Conservation (phyloP, 2,888 invertebrate genomes). For the Drosophila pseudotakahashii region DNA sequence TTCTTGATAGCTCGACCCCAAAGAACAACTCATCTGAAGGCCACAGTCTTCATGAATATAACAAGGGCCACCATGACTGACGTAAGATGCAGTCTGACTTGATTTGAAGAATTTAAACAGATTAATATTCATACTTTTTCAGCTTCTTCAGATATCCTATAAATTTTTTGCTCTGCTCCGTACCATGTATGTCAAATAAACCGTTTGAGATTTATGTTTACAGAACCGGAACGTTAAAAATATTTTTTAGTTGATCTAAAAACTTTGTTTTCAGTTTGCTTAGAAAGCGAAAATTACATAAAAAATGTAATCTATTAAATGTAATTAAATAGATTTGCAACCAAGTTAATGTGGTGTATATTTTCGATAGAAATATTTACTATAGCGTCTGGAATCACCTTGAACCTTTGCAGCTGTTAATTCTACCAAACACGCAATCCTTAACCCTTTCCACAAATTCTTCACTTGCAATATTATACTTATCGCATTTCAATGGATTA, state of each 20-base stretch:
- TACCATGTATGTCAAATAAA: slow-evolving; percentile 73
- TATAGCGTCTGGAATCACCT: not conserved
- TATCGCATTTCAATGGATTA: not conserved
- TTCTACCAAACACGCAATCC: not conserved
- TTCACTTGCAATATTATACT: not conserved
- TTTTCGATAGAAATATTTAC: not conserved
- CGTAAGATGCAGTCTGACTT: slow-evolving; percentile 42
- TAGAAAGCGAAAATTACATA: too few relatives aligned
- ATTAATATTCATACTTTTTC: not conserved
- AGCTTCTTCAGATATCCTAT: slow-evolving; percentile 81
- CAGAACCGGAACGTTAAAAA: too few relatives aligned
- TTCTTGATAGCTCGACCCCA: slow-evolving; percentile 76
- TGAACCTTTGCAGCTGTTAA: slow-evolving; percentile 1
- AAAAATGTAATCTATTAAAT: too few relatives aligned
- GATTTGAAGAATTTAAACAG: not conserved
- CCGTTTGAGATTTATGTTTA: not conserved
- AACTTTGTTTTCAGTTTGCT: too few relatives aligned
- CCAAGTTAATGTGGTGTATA: not conserved
- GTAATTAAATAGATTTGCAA: not conserved
- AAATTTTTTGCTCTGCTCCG: slow-evolving; percentile 81
- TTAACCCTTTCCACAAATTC: not conserved
- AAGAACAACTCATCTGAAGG: slow-evolving; percentile 69
- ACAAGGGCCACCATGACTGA: slow-evolving; percentile 75
- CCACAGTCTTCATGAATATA: slow-evolving; percentile 71
- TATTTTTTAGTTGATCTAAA: too few relatives aligned